Evolutionary conservation across 1,140 invertebrate species (phyloP).

Genomic region (Callitettix versicolor): DNA sequence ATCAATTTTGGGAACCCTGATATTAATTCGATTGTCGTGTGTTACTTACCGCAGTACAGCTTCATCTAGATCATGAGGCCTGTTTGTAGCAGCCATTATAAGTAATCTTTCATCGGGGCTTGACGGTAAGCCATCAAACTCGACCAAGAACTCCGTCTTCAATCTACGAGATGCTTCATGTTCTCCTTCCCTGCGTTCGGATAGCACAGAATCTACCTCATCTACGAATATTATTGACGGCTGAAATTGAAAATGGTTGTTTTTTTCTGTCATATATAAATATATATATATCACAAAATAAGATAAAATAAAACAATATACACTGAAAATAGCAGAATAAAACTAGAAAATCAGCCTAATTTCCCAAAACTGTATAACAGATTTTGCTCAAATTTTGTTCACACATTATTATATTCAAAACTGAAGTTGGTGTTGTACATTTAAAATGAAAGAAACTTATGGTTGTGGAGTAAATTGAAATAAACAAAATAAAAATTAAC

Average conservation of each 20-base stretch:
- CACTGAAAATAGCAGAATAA: not conserved
- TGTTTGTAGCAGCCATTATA: slow-evolving; percentile 95
- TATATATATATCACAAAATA: too few relatives aligned
- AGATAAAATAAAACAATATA: not conserved
- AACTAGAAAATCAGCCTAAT: too few relatives aligned
- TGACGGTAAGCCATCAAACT: slow-evolving; percentile 84
- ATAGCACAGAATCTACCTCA: slow-evolving; percentile 91
- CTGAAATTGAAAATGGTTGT: slow-evolving; percentile 30
- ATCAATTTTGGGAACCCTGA: too few relatives aligned
- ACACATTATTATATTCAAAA: too few relatives aligned
- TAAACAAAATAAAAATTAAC: too few relatives aligned
- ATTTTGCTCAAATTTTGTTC: too few relatives aligned
- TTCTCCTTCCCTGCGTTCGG: slow-evolving; percentile 81
- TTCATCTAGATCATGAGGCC: slow-evolving; percentile 90
- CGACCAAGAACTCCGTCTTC: slow-evolving; percentile 97
- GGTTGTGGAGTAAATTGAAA: too few relatives aligned
- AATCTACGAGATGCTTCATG: slow-evolving; percentile 90
- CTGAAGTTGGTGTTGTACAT: too few relatives aligned
- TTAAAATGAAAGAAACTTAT: too few relatives aligned
- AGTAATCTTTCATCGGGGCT: slow-evolving; percentile 80
- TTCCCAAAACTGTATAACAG: too few relatives aligned
- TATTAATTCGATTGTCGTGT: too few relatives aligned
- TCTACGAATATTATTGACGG: slow-evolving; percentile 94
- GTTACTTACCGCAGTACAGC: slow-evolving; percentile 53
- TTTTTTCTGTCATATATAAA: too few relatives aligned